These are phyloP conservation scores for Melangyna quadrimaculata DNA, from an alignment of 2,888 invertebrate species.

Conservation along the genomic window DNA sequence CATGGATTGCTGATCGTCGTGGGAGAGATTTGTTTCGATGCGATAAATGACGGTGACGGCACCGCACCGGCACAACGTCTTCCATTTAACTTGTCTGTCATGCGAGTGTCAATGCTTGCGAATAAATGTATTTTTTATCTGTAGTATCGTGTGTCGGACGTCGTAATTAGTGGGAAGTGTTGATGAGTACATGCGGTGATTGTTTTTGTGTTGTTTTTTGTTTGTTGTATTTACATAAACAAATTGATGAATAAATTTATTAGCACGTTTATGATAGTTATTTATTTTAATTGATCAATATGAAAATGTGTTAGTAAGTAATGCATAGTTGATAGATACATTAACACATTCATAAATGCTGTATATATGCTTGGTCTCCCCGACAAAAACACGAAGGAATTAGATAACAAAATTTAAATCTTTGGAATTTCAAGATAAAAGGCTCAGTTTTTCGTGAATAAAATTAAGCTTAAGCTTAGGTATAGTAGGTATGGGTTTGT, in stretches of 20 bases:
- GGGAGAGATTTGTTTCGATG: slow-evolving; percentile 47
- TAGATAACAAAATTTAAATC: no score
- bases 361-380: no score
- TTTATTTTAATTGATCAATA: slow-evolving; percentile 10
- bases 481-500: no score
- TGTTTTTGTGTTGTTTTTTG: slow-evolving; percentile 15
- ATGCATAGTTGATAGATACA: not conserved
- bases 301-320: not conserved
- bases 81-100: not conserved
- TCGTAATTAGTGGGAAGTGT: slow-evolving; percentile 51
- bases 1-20: slow-evolving; percentile 38
- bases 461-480: not conserved
- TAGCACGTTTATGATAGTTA: slow-evolving; percentile 7
- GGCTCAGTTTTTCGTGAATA: not conserved
- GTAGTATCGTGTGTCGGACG: slow-evolving; percentile 35
- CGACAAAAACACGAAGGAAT: no score
- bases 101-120: slow-evolving; percentile 37
- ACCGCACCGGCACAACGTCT: not conserved
- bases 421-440: no score
- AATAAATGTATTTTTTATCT: not conserved
- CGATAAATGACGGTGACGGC: no score
- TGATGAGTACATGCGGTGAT: slow-evolving; percentile 12
- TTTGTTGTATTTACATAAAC: not conserved
- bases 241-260: slow-evolving; percentile 8
- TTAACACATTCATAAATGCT: not conserved